Base-by-base conservation (phyloP, 2,888 invertebrate genomes). In the Cantharis rufa region DNA sequence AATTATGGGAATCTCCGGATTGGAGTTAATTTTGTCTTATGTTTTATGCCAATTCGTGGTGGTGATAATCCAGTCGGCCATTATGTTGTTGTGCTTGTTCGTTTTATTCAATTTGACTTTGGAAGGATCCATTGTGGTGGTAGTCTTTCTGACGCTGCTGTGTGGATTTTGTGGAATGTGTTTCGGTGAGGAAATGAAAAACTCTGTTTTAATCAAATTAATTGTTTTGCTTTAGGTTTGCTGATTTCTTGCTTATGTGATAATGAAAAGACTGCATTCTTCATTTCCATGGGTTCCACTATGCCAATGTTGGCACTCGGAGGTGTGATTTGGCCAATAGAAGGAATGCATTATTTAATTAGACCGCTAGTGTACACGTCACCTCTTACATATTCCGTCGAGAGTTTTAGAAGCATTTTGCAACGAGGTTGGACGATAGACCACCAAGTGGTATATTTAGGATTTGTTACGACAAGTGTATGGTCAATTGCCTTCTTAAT, bases 161-260 rank as follows among this genome's bases (percentile, higher is more conserved):
- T 95, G 94, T 73, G 98, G 98, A 13, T 88, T 97, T 16, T 96
- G 97, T 85, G 98, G 98, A 84, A 98, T 98, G 98, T 94, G 94
- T 76, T 96, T 96, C 83, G 96, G 95, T 95, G 89, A 89, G 90
- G 15, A 13, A 15, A 0, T n/a, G 15, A 1, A 13, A 10, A 10
- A 7, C 7, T 2, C 4, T 16, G 21, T 21, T 4, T n/a, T 64
- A 21, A 64, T 10, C 13, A 16, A 63, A 13, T 13, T 24, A 24
- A 66, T 24, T 21, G 7, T 61, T 11, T 18, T 16, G 0, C 74
- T 84, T 76, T 87, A 94, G 95, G 96, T 82, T 95, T 96, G 86
- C 94, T 95, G 0, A 94, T 96, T 9, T 94, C 95, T 1, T 94
- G 94, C 80, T 87, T 92, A 10, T 94, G 94, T 82, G 95, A 95